Evolutionary conservation across 2,113 vertebrate genomes (phyloP), one percentile per base, ranked within the genome.

Genomic region (Osmerus eperlanus): DNA sequence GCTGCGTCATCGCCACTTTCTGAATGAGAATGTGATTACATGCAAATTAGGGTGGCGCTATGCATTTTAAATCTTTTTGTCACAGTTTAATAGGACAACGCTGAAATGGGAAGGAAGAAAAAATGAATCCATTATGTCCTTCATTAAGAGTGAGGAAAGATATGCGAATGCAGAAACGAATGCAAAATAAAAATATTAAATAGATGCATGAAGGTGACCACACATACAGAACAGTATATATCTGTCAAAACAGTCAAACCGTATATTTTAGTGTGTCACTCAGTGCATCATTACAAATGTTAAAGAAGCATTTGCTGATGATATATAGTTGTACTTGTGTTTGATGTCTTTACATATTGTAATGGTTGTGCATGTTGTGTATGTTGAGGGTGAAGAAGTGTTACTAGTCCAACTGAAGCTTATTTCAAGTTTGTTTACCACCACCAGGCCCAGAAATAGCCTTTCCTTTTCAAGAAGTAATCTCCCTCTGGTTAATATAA

Each of bases 11-110:
- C 80, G 80, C 74, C 84, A 79, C 86, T 81, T 77, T 76, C 78
- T 87, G 74, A 88, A 88, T 83, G 68, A 69, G 69, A 81, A 76
- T 71, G 65, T 81, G 89, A 88, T 89, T 75, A 88, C 80, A 90
- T 90, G 87, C 86, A 87, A 87, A 90, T 90, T 77, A 83, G 81
- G 80, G 73, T 81, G 80, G 76, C 76, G 32, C 75, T 71, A 75
- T 84, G 85, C 81, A 85, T 85, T 86, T 84, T 66, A 84, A 79
- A 77, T 14, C 81, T 83, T 84, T 88, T 89, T 88, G 83, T 85
- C 84, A 88, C 81, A 75, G 69, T 74, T 71, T 83, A 85, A 85
- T 83, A 61, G 78, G 74, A 76, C 76, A 81, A 83, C 78, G 80
- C 78, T 79, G 84, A 88, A 82, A 90, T 84, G 75, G 70, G 64